Conservation (phyloP, 2,888 invertebrate genomes). For the Stenolophus ochropezus region DNA sequence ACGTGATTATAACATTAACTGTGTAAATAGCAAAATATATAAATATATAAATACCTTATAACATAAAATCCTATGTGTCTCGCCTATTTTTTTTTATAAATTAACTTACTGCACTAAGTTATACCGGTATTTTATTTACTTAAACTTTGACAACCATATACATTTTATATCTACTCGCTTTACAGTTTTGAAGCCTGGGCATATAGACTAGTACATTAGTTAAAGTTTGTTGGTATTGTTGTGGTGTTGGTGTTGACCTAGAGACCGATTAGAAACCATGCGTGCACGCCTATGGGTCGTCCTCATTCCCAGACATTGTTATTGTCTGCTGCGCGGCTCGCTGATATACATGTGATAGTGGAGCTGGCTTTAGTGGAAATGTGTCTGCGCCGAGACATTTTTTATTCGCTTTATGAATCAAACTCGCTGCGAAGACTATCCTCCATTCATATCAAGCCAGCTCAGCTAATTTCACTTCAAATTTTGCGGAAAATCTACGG, state of each 20-base stretch:
- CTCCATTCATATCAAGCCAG: conserved; percentile 30
- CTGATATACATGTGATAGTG: conserved; percentile 44
- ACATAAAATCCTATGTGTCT: too few species aligned
- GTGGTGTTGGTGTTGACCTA: neutral
- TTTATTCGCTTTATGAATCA: conserved; percentile 23
- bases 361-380: conserved; percentile 34
- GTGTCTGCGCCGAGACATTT: conserved; percentile 31
- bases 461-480: conserved; percentile 10
- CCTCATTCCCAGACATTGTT: conserved; percentile 52
- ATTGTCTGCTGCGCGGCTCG: conserved; percentile 26
- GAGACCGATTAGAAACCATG: neutral
- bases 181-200: too few species aligned
- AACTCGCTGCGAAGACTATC: neutral
- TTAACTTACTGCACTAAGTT: too few species aligned
- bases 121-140: too few species aligned
- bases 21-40: too few species aligned
- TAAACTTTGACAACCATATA: too few species aligned
- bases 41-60: too few species aligned
- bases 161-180: too few species aligned
- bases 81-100: too few species aligned
- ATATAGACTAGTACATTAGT: too few species aligned
- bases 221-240: too few species aligned
- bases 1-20: too few species aligned
- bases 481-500: conserved; percentile 13
- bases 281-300: conserved; percentile 30